Base-by-base conservation (phyloP, 2,888 invertebrate genomes). In the Folsomia candida region DNA sequence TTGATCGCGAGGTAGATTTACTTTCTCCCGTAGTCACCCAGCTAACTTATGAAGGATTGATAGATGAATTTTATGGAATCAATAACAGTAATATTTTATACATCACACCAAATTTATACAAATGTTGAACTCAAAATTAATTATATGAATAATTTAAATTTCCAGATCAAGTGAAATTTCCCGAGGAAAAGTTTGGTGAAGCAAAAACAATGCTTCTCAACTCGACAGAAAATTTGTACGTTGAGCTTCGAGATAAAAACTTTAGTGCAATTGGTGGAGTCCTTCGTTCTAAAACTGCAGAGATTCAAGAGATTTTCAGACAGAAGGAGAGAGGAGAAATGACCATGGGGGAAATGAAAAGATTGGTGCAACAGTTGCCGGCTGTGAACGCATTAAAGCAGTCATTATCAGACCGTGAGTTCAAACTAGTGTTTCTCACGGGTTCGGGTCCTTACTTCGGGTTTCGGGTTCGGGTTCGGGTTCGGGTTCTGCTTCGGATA, bases 41-140 rank as follows among this genome's bases (percentile, higher is more conserved):
- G 82, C 87, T 97, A 47, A 98, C 98, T 0, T 99, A 98, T 81
- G 97, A 97, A 84, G 99, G 98, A 2, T 87, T 99, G 6, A 93
- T 99, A 76, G 99, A 99, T 84, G 97, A 98, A 83, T 87, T 95
- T 70, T 97, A 91, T 84, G 91, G 92, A 47, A 93, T 97, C 71
- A 90, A 90, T 79, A 89, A 87, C 80, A 89, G 87, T 87, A 81
- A 82, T 83, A 82, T 57, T 25, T 51, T 57, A 28, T 29, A 18
- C 24, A 24, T 61, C n/a, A n/a, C 14, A 25, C 4, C n/a, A 29
- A 27, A 28, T 60, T 60, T 26, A 4, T 11, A 11, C 11, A 51
- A 18, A n/a, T n/a, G n/a, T n/a, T n/a, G n/a, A n/a, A n/a, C n/a
- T n/a, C n/a, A n/a, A n/a, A n/a, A 58, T 9, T n/a, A n/a, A 58